Evolutionary conservation across 2,888 invertebrate species (phyloP).

Genomic region (Pseudolycoriella hygida): DNA sequence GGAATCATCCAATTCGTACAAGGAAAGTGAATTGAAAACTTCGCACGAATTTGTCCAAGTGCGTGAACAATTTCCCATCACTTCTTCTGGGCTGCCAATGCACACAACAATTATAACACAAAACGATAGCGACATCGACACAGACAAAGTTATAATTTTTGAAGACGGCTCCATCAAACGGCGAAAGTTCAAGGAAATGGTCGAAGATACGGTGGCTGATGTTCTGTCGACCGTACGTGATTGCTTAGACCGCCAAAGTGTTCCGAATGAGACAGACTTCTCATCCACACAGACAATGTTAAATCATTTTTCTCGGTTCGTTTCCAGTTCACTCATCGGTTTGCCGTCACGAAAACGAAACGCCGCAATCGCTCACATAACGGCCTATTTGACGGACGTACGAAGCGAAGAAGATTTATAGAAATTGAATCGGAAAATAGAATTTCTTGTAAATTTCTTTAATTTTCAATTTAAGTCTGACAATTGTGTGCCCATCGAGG

Average conservation of each 20-base stretch:
- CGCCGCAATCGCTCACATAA: background rate
- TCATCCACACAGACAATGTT: background rate
- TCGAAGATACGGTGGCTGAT: background rate
- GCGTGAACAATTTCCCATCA: background rate
- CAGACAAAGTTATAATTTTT: too few relatives aligned
- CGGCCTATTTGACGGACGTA: background rate
- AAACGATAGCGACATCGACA: too few relatives aligned
- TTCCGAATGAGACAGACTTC: background rate
- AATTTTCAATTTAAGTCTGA: slow-evolving; percentile 32
- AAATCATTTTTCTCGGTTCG: background rate
- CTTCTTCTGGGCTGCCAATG: background rate
- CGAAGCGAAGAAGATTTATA: background rate
- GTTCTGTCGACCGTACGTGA: background rate
- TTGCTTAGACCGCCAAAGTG: background rate
- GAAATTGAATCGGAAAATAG: background rate
- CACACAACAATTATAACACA: background rate
- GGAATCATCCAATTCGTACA: too few relatives aligned
- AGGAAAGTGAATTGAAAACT: too few relatives aligned
- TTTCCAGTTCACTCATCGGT: background rate
- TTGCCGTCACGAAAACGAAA: background rate
- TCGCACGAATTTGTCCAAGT: too few relatives aligned
- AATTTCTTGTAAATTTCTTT: too few relatives aligned
- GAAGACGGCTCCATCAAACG: background rate
- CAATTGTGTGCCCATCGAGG: slow-evolving; percentile 89
- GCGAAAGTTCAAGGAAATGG: background rate